phyloP scores from a whole-genome alignment of 2,113 vertebrate genomes.

The Bos javanicus region DNA sequence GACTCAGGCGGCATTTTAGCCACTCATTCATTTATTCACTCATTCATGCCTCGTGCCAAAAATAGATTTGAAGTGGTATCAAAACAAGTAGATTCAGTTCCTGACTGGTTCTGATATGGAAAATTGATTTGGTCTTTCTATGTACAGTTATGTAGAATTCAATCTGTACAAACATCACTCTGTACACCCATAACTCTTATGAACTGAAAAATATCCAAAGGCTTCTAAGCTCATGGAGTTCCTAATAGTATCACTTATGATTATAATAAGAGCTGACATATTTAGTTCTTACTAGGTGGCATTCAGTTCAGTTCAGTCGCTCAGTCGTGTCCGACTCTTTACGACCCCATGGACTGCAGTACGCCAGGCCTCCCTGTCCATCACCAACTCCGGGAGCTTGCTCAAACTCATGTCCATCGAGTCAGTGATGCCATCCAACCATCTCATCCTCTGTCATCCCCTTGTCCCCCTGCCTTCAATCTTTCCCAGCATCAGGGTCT shows the following conservation, averaged over 20 bases:
- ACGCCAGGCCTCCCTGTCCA: background rate
- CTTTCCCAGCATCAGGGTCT: background rate
- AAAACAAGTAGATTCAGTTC: background rate
- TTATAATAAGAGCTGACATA: background rate
- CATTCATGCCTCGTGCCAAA: background rate
- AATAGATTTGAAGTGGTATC: background rate
- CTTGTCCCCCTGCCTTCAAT: background rate
- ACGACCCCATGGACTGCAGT: background rate
- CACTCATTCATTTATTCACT: background rate
- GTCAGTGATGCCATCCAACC: background rate
- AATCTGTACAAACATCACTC: conserved; percentile 2
- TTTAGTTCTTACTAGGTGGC: background rate
- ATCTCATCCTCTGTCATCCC: background rate
- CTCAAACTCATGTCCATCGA: background rate
- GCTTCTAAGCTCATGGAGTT: background rate
- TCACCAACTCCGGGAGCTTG: background rate
- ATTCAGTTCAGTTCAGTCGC: background rate
- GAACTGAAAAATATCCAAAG: background rate
- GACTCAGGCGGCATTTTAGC: background rate
- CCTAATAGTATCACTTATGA: background rate
- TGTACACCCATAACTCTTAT: background rate
- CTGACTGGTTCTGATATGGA: background rate
- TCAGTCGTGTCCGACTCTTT: background rate
- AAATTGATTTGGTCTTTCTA: conserved; percentile 18
- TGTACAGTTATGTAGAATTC: background rate